A percentile compares a stretch with the other conserved stretches of the same genome.
Conservation (phyloP, 1,140 invertebrate species). For the Brachionus rubens region DNA sequence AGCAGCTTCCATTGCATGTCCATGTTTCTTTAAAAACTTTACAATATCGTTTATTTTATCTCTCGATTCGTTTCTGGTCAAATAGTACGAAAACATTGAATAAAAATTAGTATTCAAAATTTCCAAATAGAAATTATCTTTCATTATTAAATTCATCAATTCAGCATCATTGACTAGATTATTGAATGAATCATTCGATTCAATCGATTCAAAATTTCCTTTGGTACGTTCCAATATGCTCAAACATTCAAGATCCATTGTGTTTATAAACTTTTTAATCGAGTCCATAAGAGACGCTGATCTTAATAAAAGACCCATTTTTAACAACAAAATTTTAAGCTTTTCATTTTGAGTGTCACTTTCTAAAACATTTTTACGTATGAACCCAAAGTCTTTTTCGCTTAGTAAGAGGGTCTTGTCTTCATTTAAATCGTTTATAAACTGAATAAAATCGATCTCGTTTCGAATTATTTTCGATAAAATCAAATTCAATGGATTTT, state of each 20-base stretch:
- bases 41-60: slow-evolving; percentile 7
- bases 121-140: slow-evolving; percentile 19
- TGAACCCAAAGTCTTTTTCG: not conserved
- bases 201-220: not conserved
- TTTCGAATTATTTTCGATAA: not conserved
- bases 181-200: not conserved
- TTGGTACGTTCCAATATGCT: not conserved
- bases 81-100: not conserved
- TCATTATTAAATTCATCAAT: not conserved
- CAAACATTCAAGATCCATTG: not conserved
- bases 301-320: slow-evolving; percentile 14
- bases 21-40: slow-evolving; percentile 23
- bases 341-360: not conserved
- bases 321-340: slow-evolving; percentile 19
- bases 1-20: slow-evolving; percentile 2
- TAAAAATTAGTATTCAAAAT: slow-evolving; percentile 19
- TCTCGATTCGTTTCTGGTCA: not conserved
- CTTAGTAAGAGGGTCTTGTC: not conserved
- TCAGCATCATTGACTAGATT: not conserved
- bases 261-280: slow-evolving; percentile 3
- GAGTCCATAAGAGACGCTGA: not conserved
- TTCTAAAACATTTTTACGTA: not conserved
- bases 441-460: not conserved
- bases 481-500: slow-evolving; percentile 4
- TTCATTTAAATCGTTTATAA: slow-evolving; percentile 5